phyloP scores from a whole-genome alignment of 2,888 invertebrate genomes.

The Marronus borbonicus region DNA sequence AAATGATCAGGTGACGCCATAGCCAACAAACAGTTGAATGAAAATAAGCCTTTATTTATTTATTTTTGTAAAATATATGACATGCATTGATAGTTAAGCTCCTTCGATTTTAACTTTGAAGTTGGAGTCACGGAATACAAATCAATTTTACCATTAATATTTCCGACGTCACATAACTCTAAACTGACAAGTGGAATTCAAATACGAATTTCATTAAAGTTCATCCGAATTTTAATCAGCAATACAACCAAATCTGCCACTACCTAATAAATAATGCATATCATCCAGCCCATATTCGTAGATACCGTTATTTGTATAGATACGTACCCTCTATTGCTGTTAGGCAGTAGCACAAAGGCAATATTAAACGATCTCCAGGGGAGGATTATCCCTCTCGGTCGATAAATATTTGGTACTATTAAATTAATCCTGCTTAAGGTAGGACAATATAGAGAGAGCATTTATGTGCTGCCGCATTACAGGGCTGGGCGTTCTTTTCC shows the following conservation, averaged over 20 bases:
- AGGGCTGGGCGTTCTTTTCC: constrained; percentile 12
- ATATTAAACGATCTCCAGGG: constrained; percentile 45
- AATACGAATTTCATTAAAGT: constrained; percentile 8
- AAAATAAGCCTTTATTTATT: no score
- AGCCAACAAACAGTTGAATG: no score
- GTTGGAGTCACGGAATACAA: no score
- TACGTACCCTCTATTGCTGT: neutral
- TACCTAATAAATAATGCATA: constrained; percentile 38
- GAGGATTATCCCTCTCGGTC: constrained; percentile 54
- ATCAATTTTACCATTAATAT: no score
- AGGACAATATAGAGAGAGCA: constrained; percentile 21
- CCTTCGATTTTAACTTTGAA: no score
- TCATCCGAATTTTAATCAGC: constrained; percentile 3
- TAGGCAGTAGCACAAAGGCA: constrained; percentile 36
- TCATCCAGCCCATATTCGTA: neutral
- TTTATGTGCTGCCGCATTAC: constrained; percentile 32
- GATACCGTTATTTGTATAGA: constrained; percentile 37
- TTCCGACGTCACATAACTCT: no score
- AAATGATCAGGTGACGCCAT: no score
- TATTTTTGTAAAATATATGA: no score
- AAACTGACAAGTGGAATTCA: constrained; percentile 3
- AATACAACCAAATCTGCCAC: constrained; percentile 26
- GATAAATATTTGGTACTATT: constrained; percentile 59
- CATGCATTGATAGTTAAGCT: no score
- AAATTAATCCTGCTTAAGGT: constrained; percentile 56